A percentile compares a stretch with the other conserved stretches of the same genome.
Evolutionary conservation across 2,888 invertebrate genomes (phyloP).

Genomic region (Monopis laevigella): DNA sequence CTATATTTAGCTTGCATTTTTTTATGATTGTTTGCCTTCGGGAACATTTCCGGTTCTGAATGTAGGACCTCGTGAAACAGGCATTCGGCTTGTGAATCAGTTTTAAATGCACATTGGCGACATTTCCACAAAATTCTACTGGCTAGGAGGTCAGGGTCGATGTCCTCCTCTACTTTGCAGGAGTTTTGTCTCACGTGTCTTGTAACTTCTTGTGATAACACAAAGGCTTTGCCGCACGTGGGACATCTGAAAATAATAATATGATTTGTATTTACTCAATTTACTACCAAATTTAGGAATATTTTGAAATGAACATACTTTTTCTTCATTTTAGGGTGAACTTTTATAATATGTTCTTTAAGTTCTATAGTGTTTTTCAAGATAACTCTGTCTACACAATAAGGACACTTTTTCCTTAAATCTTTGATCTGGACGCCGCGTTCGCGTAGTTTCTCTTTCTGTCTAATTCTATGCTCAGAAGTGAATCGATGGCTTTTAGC

Average conservation of each 20-base stretch:
- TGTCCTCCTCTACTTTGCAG: conserved; percentile 48
- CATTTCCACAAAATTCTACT: conserved; percentile 61
- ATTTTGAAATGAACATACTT: conserved; percentile 48
- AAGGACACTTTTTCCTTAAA: conserved; percentile 64
- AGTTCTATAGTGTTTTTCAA: conserved; percentile 64
- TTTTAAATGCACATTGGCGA: conserved; percentile 68
- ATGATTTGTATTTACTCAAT: conserved; percentile 1
- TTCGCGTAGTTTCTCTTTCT: conserved; percentile 45
- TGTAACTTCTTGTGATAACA: conserved; percentile 77
- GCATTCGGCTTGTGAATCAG: conserved; percentile 74
- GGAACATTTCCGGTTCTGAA: conserved; percentile 42
- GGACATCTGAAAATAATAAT: conserved; percentile 67
- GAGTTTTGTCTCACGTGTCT: conserved; percentile 73
- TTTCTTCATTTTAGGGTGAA: conserved; percentile 71
- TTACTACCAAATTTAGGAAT: not conserved
- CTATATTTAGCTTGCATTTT: conserved; percentile 55
- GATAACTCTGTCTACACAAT: conserved; percentile 58
- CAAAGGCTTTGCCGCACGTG: conserved; percentile 75
- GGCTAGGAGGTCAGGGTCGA: conserved; percentile 22
- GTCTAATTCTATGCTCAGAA: conserved; percentile 70
- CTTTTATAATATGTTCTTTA: conserved; percentile 68
- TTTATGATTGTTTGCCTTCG: conserved; percentile 30
- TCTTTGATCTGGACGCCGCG: conserved; percentile 43
- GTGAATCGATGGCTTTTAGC: conserved; percentile 74
- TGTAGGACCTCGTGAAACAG: conserved; percentile 79